A percentile compares a stretch with the other conserved stretches of the same genome.
Conservation (phyloP, 2,888 invertebrate genomes). For the Andrena haemorrhoa region DNA sequence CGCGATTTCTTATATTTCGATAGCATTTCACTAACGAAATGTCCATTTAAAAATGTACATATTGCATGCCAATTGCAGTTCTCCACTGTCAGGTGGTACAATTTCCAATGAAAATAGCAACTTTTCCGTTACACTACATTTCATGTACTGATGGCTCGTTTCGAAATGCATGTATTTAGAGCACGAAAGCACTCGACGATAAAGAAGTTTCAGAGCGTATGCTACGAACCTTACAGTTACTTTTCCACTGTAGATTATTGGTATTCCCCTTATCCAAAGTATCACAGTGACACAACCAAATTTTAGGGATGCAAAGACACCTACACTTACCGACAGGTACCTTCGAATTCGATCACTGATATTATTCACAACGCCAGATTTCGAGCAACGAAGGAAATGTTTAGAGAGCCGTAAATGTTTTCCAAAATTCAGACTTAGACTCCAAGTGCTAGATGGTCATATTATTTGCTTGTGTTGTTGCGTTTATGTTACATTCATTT, state of each 20-base stretch:
- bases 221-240: background rate
- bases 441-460: constrained; percentile 64
- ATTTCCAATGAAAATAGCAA: constrained; percentile 4
- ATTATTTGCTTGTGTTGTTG: constrained; percentile 72
- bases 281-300: constrained; percentile 8
- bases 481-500: constrained; percentile 73
- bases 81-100: background rate
- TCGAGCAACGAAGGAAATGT: constrained; percentile 2
- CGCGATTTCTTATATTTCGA: constrained; percentile 29
- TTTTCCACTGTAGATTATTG: constrained; percentile 17
- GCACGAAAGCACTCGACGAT: constrained; percentile 17
- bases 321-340: constrained; percentile 12
- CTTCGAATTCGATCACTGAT: constrained; percentile 11
- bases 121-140: constrained; percentile 8
- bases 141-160: background rate
- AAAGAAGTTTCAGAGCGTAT: constrained; percentile 14
- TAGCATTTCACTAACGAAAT: constrained; percentile 37
- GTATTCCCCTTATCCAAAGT: background rate
- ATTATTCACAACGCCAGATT: background rate
- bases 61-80: constrained; percentile 12
- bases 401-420: constrained; percentile 39
- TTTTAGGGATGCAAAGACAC: constrained; percentile 21
- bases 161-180: constrained; percentile 38
- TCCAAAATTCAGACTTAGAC: constrained; percentile 37
- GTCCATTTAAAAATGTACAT: background rate